Evolutionary conservation across 2,797 vertebrate species (phyloP), one percentile per base, ranked within the genome.

Genomic region (Myotis vivesi): DNA sequence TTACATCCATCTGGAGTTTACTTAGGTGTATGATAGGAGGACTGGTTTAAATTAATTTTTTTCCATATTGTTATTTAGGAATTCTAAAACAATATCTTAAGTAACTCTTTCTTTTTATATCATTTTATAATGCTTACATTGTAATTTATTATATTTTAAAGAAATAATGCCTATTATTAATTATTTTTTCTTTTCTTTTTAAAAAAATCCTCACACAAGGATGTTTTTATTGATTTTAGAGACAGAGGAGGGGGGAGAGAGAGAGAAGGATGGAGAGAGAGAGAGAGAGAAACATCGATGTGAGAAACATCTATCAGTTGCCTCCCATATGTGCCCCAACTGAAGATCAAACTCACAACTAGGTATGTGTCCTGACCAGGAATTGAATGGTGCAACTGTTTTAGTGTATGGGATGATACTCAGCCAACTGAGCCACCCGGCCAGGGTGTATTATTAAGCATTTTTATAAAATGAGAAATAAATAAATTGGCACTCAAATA

Each of bases 381-480:
- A 68, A 68, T 20, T 36, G 17, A 68, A 36, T 17, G 19, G 62
- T 33, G 8, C n/a, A 68, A 33, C 17, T 15, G 1, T 66, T 66
- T 16, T 33, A 16, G 64, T 66, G 7, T 33, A 19, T 4, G 30
- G 64, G 7, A 66, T 1, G 30, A 66, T 8, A n/a, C 8, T 33
- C 64, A 68, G 33, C 8, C 64, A 68, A 68, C 64, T 36, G 17
- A 68, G 64, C n/a, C n/a, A 36, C 64, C 17, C 5, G n/a, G 17
- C 64, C n/a, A 68, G n/a, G 17, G 7, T 19, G 16, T 36, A 68
- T 64, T 83, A 73, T 30, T 81, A 86, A 55, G 5, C 55, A 75
- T 93, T 83, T 89, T 93, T 82, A 93, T 82, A 62, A 92, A 93
- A 66, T 82, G 55, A 89, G 22, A 93, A 87, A 68, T 73, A 79